Evolutionary conservation across 2,888 invertebrate genomes (phyloP).

Genomic region (Fragum sueziense): DNA sequence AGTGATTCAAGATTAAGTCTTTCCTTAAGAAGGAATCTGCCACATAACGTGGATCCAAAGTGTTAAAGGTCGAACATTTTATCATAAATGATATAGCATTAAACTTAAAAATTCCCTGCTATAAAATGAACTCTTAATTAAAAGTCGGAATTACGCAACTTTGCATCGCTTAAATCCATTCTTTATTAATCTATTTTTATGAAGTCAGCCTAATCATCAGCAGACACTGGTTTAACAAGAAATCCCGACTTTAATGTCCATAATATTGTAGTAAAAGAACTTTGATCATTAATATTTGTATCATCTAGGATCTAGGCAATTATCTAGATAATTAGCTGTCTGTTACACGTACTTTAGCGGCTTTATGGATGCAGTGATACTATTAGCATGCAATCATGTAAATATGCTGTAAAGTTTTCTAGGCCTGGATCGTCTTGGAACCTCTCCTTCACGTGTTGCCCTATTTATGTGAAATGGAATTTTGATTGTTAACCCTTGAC

Average conservation of each 20-base stretch:
- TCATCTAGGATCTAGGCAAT: conserved; percentile 23
- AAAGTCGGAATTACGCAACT: background rate
- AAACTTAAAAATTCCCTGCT: background rate
- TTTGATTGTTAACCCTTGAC: background rate
- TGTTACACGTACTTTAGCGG: conserved; percentile 14
- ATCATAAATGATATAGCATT: too few species aligned
- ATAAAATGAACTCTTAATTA: background rate
- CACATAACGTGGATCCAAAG: too few species aligned
- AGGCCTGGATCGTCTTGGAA: background rate
- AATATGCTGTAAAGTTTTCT: background rate
- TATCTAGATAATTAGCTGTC: conserved; percentile 25
- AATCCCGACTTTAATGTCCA: conserved; percentile 24
- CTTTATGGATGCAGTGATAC: conserved; percentile 9
- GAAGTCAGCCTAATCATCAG: conserved; percentile 4
- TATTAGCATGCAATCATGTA: conserved; percentile 1
- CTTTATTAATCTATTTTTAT: conserved; percentile 10
- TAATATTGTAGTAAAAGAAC: conserved; percentile 21
- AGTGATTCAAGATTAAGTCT: too few species aligned
- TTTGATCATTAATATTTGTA: conserved; percentile 36
- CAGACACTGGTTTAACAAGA: conserved; percentile 15
- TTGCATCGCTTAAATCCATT: background rate
- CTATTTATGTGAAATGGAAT: background rate
- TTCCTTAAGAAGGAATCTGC: too few species aligned
- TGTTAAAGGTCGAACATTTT: too few species aligned
- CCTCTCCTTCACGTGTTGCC: background rate